phyloP scores from a whole-genome alignment of 2,797 vertebrate species.

The Carcharodon carcharias region DNA sequence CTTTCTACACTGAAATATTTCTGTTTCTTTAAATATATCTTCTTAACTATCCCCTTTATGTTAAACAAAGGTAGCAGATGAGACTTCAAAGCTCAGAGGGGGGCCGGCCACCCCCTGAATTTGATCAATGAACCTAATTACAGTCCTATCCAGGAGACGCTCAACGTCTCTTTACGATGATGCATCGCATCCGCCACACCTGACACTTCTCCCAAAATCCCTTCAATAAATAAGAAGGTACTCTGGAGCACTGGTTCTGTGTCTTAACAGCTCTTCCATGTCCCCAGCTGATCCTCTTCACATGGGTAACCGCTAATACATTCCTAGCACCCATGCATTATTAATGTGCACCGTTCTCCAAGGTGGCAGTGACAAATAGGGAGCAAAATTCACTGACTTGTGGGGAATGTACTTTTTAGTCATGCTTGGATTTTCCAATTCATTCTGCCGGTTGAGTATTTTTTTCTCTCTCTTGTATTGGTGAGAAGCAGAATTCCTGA shows the following conservation, averaged over 20 bases:
- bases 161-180: constrained; percentile 58
- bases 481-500: constrained; percentile 49
- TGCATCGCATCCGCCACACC: constrained; percentile 62
- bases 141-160: constrained; percentile 60
- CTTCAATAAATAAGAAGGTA: constrained; percentile 65
- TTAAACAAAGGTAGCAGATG: constrained; percentile 45
- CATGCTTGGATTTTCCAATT: constrained; percentile 88
- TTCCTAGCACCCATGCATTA: constrained; percentile 93
- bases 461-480: constrained; percentile 48
- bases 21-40: background rate
- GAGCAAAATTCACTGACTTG: constrained; percentile 91
- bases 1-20: constrained; percentile 8
- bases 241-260: constrained; percentile 47
- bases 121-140: constrained; percentile 93
- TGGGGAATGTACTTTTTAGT: constrained; percentile 96
- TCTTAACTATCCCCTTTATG: constrained; percentile 37
- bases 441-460: constrained; percentile 77
- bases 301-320: constrained; percentile 96
- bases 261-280: constrained; percentile 61
- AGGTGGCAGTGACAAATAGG: constrained; percentile 99
- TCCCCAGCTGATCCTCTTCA: constrained; percentile 77
- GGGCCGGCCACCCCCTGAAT: constrained; percentile 46
- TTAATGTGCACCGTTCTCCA: constrained; percentile 89
- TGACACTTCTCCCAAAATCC: constrained; percentile 62
- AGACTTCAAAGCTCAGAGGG: constrained; percentile 33